A percentile compares a stretch with the other conserved stretches of the same genome.
Conservation (phyloP, 2,113 vertebrate species). For the Passer montanus region DNA sequence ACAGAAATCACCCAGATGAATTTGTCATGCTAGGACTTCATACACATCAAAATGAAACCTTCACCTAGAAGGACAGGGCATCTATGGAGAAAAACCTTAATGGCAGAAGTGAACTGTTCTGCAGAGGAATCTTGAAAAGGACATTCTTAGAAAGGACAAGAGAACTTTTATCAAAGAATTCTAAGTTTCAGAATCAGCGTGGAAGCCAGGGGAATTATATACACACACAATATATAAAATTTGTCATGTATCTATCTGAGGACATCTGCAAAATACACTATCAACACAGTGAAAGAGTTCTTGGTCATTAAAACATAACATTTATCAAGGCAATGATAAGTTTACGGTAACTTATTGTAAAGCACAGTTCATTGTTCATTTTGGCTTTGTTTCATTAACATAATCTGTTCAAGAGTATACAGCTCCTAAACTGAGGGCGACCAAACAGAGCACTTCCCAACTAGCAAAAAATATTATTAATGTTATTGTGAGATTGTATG, state of each 20-base stretch:
- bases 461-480: not conserved
- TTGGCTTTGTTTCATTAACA: not conserved
- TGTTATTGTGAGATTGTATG: rapidly evolving
- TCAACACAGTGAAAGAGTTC: not conserved
- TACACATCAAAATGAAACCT: not conserved
- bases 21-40: not conserved
- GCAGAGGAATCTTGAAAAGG: not conserved
- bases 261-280: not conserved
- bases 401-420: not conserved
- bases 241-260: not conserved
- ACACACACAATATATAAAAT: not conserved
- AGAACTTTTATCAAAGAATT: not conserved
- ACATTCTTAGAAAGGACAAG: not conserved
- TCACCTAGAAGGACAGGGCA: not conserved
- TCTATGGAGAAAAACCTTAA: not conserved
- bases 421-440: not conserved
- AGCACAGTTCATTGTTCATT: not conserved
- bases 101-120: not conserved
- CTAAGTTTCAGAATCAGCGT: not conserved
- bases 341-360: not conserved
- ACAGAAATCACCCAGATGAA: not conserved
- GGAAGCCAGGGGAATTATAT: rapidly evolving
- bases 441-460: not conserved
- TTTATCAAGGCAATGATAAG: not conserved
- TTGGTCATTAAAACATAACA: not conserved